Percentiles rank a stretch among this genome's conserved stretches.
Conservation (phyloP, 2,113 vertebrate species). For the Ptychochromis oligacanthus region DNA sequence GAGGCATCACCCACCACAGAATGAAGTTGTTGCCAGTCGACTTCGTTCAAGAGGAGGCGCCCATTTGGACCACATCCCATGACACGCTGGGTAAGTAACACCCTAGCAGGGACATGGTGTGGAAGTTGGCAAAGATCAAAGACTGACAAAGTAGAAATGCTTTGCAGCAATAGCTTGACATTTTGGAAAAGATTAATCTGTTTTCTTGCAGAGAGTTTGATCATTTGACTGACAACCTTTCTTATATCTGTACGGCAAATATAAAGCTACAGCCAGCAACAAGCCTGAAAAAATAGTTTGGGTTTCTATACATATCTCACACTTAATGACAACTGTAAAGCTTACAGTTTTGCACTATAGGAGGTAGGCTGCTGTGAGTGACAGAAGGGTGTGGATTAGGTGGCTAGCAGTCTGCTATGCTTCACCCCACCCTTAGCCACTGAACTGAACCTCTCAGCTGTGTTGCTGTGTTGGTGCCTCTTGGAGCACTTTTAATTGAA, state of each 20-base stretch:
- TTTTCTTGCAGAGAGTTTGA: neutral
- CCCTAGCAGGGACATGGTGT: constrained; percentile 81
- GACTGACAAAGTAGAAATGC: neutral
- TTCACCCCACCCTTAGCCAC: neutral
- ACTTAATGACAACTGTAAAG: neutral
- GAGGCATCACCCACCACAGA: constrained; percentile 88
- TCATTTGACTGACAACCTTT: neutral
- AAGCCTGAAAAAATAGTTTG: too few relatives aligned
- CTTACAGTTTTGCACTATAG: neutral
- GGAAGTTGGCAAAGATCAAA: constrained; percentile 30
- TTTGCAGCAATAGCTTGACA: neutral
- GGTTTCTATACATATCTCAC: too few relatives aligned
- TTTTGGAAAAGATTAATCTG: neutral
- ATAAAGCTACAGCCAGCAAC: neutral
- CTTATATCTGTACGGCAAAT: neutral
- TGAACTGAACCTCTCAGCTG: neutral
- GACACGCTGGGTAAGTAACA: constrained; percentile 97
- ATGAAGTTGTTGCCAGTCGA: constrained; percentile 93
- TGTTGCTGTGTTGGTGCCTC: neutral
- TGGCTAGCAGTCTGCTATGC: neutral
- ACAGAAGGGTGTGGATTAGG: too few relatives aligned
- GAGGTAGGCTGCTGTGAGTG: too few relatives aligned
- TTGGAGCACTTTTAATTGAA: neutral
- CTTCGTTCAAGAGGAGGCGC: constrained; percentile 96
- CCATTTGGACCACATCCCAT: constrained; percentile 98